Evolutionary conservation across 2,113 vertebrate species (phyloP).

Genomic region (Ahaetulla prasina): DNA sequence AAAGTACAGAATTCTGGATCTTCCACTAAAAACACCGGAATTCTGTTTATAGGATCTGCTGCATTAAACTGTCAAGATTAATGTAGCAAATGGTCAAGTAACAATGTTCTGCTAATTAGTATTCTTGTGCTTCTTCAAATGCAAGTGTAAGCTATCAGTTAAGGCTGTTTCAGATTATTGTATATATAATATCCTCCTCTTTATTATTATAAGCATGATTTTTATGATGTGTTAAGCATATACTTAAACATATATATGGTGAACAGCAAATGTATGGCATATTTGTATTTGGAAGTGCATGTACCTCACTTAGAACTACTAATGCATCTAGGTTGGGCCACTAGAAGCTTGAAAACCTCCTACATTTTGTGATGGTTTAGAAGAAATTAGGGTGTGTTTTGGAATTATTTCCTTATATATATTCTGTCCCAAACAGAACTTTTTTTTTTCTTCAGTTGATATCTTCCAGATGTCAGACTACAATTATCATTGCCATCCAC

Average conservation of each 20-base stretch:
- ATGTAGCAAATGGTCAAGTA: background rate
- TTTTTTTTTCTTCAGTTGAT: background rate
- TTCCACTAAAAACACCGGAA: background rate
- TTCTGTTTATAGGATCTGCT: accelerated
- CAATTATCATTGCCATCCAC: background rate
- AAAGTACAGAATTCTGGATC: background rate
- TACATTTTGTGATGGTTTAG: background rate
- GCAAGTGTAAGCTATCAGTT: background rate
- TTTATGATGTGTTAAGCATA: accelerated
- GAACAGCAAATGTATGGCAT: background rate
- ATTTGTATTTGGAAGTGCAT: slow-evolving; percentile 4
- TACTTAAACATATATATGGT: background rate
- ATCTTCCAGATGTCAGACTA: background rate
- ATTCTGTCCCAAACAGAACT: background rate
- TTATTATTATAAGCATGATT: background rate
- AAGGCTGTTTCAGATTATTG: background rate
- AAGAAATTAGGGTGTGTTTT: background rate
- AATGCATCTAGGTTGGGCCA: background rate
- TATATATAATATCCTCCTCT: background rate
- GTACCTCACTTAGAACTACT: background rate
- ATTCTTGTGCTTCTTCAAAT: accelerated
- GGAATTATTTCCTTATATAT: background rate
- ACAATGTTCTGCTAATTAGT: background rate
- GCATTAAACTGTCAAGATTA: background rate
- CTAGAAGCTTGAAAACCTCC: background rate